A percentile compares a stretch with the other conserved stretches of the same genome.
These are phyloP conservation scores for Apamea anceps DNA, from an alignment of 2,888 invertebrate genomes.

Conservation along the genomic window DNA sequence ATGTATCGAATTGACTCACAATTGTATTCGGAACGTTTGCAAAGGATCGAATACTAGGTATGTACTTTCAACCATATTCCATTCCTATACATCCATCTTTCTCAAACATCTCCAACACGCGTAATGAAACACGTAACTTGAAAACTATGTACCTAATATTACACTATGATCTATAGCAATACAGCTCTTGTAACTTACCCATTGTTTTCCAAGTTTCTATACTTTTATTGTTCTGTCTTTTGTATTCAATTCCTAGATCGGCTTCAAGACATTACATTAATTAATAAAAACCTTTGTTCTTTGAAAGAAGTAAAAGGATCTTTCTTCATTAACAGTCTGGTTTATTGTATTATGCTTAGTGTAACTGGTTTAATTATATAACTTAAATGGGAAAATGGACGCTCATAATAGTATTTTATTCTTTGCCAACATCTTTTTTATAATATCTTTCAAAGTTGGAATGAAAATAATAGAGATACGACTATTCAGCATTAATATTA, in stretches of 20 bases:
- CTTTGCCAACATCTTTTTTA: background rate
- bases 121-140: constrained; percentile 9
- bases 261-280: constrained; percentile 39
- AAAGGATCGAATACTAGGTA: constrained; percentile 1
- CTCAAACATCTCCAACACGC: constrained; percentile 24
- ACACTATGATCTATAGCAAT: background rate
- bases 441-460: background rate
- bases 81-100: constrained; percentile 6
- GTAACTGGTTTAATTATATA: constrained; percentile 20
- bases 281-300: constrained; percentile 31
- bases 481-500: background rate
- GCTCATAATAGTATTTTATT: constrained; percentile 5
- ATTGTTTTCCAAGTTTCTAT: constrained; percentile 13
- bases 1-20: constrained; percentile 8
- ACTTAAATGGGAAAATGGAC: constrained; percentile 11
- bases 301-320: constrained; percentile 36
- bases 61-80: constrained; percentile 17
- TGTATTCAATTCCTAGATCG: constrained; percentile 14
- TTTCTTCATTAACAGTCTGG: constrained; percentile 21
- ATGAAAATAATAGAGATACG: background rate
- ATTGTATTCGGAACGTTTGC: constrained; percentile 23
- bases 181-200: too few relatives aligned
- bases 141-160: background rate
- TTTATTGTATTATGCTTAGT: constrained; percentile 31
- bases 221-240: constrained; percentile 2